Percentiles rank a stretch among this genome's conserved stretches.
phyloP scores from a whole-genome alignment of 2,797 vertebrate genomes.

The Buceros bicornis region DNA sequence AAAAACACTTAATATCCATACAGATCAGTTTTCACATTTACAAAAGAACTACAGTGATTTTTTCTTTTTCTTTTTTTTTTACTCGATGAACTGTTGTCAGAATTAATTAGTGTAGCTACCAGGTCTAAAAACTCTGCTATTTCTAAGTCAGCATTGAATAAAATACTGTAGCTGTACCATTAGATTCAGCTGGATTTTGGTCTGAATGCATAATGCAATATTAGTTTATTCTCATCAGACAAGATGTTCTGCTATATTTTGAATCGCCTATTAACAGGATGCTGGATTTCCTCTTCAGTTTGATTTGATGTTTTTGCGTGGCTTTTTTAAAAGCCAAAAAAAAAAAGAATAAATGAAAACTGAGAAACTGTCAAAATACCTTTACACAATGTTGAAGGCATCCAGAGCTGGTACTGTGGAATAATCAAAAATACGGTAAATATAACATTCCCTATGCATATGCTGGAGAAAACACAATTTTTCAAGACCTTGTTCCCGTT shows the following conservation, averaged over 20 bases:
- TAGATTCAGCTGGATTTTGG: background rate
- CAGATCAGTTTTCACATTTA: background rate
- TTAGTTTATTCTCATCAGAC: background rate
- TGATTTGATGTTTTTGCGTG: background rate
- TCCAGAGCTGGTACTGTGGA: background rate
- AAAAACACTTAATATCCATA: background rate
- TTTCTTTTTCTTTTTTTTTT: background rate
- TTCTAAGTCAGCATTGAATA: background rate
- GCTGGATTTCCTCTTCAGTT: background rate
- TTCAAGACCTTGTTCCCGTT: constrained; percentile 45
- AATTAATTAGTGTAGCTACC: background rate
- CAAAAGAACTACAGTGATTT: background rate
- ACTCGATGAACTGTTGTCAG: background rate
- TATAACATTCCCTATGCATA: background rate
- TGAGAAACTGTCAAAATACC: background rate
- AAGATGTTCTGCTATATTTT: background rate
- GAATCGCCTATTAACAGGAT: background rate
- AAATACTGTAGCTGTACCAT: background rate
- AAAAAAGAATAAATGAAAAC: background rate
- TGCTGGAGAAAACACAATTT: constrained; percentile 31
- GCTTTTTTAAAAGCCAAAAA: background rate
- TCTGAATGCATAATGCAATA: background rate
- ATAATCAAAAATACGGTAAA: constrained; percentile 36
- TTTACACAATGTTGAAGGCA: background rate
- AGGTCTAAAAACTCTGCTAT: background rate